Evolutionary conservation across 1,140 invertebrate genomes (phyloP).

Genomic region (Drosophila pseudoananassae): DNA sequence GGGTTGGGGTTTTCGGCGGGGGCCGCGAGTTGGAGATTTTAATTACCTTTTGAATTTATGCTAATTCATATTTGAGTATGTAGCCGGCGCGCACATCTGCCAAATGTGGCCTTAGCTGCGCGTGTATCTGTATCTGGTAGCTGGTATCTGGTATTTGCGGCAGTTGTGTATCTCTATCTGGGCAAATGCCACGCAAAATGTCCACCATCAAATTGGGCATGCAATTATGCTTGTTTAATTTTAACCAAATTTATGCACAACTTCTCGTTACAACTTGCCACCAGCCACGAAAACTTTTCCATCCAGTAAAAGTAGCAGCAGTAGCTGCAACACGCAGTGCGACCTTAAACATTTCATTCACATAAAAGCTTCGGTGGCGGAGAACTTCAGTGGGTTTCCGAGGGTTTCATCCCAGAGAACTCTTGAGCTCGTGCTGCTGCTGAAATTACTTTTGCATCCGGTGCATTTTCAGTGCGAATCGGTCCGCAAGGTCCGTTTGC

Average conservation of each 20-base stretch:
- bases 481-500: slow-evolving; percentile 66
- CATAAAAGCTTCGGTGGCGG: slow-evolving; percentile 30
- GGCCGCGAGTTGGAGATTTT: slow-evolving; percentile 56
- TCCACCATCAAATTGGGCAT: slow-evolving; percentile 42
- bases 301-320: background rate
- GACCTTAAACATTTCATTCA: slow-evolving; percentile 41
- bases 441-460: slow-evolving; percentile 80
- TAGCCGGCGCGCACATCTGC: slow-evolving; percentile 49
- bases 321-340: slow-evolving; percentile 10
- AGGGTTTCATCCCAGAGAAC: slow-evolving; percentile 7
- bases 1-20: background rate
- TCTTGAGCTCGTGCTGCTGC: slow-evolving; percentile 51
- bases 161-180: slow-evolving; percentile 31
- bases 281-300: slow-evolving; percentile 29
- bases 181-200: slow-evolving; percentile 15
- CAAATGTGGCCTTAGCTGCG: slow-evolving; percentile 21
- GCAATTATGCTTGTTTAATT: slow-evolving; percentile 76
- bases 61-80: slow-evolving; percentile 82
- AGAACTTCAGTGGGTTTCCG: background rate
- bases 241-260: slow-evolving; percentile 64
- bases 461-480: slow-evolving; percentile 66
- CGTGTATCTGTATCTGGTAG: slow-evolving; percentile 18
- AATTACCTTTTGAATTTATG: slow-evolving; percentile 79
- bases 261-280: slow-evolving; percentile 30
- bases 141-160: slow-evolving; percentile 23